Conservation (phyloP, 37 sponge, comb jelly and placozoan species). For the Beroe forskalii region DNA sequence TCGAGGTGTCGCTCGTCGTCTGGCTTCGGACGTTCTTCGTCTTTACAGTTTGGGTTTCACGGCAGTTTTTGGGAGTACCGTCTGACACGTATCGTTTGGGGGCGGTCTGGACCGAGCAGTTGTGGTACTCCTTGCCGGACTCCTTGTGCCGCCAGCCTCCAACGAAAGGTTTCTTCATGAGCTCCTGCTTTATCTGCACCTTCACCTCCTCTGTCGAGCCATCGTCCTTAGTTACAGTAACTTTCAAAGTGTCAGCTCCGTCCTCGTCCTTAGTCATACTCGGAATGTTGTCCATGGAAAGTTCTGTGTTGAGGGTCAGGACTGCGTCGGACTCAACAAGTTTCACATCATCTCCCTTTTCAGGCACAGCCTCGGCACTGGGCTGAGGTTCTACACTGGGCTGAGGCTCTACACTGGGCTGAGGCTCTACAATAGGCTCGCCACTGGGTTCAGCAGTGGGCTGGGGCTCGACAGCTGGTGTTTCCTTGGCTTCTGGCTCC, state of each 20-base stretch:
- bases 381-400: not conserved
- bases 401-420: not conserved
- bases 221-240: not conserved
- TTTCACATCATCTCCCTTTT: not conserved
- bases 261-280: not conserved
- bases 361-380: not conserved
- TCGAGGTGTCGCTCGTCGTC: constrained; percentile 78
- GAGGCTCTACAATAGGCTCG: not conserved
- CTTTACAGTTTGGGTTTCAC: constrained; percentile 87
- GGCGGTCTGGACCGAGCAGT: constrained; percentile 74
- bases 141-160: constrained; percentile 77
- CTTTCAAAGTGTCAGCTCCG: not conserved
- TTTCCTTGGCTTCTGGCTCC: not conserved
- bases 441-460: not conserved
- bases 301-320: not conserved
- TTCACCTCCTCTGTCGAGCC: constrained; percentile 13
- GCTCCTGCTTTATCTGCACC: constrained; percentile 67
- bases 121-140: constrained; percentile 83
- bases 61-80: constrained; percentile 57
- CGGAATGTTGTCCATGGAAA: not conserved
- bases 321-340: not conserved
- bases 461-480: not conserved
- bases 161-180: constrained; percentile 72
- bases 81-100: constrained; percentile 51
- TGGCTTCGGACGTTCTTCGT: constrained; percentile 77